Evolutionary conservation across 2,888 invertebrate species (phyloP).

Genomic region (Pheosia gnoma): DNA sequence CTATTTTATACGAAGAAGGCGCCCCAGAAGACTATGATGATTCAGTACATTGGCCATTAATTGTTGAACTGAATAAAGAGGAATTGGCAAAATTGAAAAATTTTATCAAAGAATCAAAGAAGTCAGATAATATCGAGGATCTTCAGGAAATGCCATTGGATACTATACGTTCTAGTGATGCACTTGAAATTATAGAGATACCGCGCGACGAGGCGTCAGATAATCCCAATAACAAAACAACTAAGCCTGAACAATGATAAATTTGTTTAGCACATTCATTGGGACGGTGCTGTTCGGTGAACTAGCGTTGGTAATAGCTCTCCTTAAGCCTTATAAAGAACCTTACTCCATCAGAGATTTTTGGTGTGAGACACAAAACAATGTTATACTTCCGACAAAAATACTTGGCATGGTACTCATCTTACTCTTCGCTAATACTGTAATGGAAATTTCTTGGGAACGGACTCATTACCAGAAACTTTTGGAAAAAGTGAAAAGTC

Average conservation of each 20-base stretch:
- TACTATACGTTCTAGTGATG: slow-evolving; percentile 2
- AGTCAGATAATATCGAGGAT: slow-evolving; percentile 20
- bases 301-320: slow-evolving; percentile 47
- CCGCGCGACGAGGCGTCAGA: slow-evolving; percentile 4
- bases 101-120: slow-evolving; percentile 44
- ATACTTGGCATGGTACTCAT: slow-evolving; percentile 33
- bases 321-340: slow-evolving; percentile 62
- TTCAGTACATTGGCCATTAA: slow-evolving; percentile 51
- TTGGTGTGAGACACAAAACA: slow-evolving; percentile 49
- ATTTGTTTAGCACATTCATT: slow-evolving; percentile 50
- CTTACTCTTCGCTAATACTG: slow-evolving; percentile 43
- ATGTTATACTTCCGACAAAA: slow-evolving; percentile 33
- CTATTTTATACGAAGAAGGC: slow-evolving; percentile 21
- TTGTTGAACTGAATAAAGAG: slow-evolving; percentile 44
- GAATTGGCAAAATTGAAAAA: slow-evolving; percentile 46
- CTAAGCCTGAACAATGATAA: slow-evolving; percentile 48
- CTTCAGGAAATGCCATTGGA: slow-evolving; percentile 6
- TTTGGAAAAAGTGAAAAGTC: slow-evolving; percentile 40
- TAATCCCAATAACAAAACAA: slow-evolving; percentile 11
- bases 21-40: slow-evolving; percentile 25
- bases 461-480: slow-evolving; percentile 37
- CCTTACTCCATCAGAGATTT: slow-evolving; percentile 56
- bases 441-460: slow-evolving; percentile 56
- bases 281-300: slow-evolving; percentile 51
- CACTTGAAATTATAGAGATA: slow-evolving; percentile 6